Evolutionary conservation across 53 echinoderm and acorn worm species (phyloP).

Genomic region (Arbacia lixula): DNA sequence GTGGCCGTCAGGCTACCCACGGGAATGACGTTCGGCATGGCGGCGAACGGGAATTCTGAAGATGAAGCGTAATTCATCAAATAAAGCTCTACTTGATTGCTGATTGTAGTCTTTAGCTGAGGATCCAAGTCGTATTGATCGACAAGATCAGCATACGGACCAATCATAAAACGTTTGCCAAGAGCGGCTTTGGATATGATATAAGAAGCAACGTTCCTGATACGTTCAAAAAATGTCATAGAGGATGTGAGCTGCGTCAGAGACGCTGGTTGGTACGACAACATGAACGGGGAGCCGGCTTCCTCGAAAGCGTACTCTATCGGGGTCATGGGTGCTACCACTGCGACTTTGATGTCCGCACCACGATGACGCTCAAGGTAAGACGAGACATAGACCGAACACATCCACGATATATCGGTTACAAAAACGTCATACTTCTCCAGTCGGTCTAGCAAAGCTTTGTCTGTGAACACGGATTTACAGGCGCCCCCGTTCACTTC

Average conservation of each 20-base stretch:
- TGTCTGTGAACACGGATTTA: conserved; percentile 10
- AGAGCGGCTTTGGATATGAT: too few species aligned
- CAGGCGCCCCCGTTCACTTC: too few species aligned
- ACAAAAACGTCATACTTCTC: conserved; percentile 1
- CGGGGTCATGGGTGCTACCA: not conserved
- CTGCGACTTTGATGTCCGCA: not conserved
- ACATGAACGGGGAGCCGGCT: conserved; percentile 22
- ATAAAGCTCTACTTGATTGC: not conserved
- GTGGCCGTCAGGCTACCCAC: conserved; percentile 36
- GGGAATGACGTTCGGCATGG: conserved; percentile 28
- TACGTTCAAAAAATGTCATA: conserved; percentile 14
- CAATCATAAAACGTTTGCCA: too few species aligned
- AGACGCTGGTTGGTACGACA: conserved; percentile 2
- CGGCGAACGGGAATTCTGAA: conserved; percentile 23
- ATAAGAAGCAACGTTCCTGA: not conserved
- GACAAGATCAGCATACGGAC: too few species aligned
- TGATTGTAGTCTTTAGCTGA: too few species aligned
- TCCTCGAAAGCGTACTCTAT: not conserved
- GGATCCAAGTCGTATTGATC: too few species aligned
- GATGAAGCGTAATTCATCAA: conserved; percentile 8
- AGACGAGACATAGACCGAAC: not conserved
- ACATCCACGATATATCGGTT: conserved; percentile 18
- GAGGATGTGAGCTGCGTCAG: not conserved
- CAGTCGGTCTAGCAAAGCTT: conserved; percentile 9
- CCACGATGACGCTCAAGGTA: not conserved